A percentile compares a stretch with the other conserved stretches of the same genome.
Evolutionary conservation across 2,888 invertebrate species (phyloP).

Genomic region (Dioctria linearis): DNA sequence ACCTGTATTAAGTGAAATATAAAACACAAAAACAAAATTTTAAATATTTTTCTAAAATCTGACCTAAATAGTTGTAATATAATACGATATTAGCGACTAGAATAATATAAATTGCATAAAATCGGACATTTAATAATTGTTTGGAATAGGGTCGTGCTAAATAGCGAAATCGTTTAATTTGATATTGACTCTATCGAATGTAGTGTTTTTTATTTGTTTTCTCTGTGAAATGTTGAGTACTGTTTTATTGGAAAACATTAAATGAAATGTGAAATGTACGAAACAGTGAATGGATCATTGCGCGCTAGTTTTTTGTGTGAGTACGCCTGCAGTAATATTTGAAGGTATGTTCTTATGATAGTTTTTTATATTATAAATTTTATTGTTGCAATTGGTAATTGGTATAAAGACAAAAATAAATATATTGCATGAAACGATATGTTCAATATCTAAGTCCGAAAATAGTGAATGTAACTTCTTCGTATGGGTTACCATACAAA

Average conservation of each 20-base stretch:
- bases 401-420: too few species aligned
- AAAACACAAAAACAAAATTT: conserved; percentile 9
- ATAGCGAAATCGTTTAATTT: neutral
- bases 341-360: conserved; percentile 3
- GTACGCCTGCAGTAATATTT: neutral
- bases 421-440: too few species aligned
- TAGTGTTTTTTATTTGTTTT: neutral
- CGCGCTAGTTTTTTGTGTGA: conserved; percentile 1
- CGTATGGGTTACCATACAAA: too few species aligned
- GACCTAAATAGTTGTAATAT: neutral
- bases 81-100: conserved; percentile 3
- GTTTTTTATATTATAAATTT: too few species aligned
- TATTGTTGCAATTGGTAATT: too few species aligned
- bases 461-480: too few species aligned
- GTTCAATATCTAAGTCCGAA: too few species aligned
- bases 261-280: conserved; percentile 13
- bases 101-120: conserved; percentile 7
- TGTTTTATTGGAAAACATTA: conserved; percentile 1
- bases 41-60: conserved; percentile 48
- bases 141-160: conserved; percentile 16
- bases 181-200: neutral
- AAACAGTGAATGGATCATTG: conserved; percentile 23
- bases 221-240: neutral
- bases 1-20: conserved; percentile 44
- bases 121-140: neutral